Evolutionary conservation across 1,140 invertebrate genomes (phyloP), one percentile per base, ranked within the genome.

Genomic region (Centruroides vittatus): DNA sequence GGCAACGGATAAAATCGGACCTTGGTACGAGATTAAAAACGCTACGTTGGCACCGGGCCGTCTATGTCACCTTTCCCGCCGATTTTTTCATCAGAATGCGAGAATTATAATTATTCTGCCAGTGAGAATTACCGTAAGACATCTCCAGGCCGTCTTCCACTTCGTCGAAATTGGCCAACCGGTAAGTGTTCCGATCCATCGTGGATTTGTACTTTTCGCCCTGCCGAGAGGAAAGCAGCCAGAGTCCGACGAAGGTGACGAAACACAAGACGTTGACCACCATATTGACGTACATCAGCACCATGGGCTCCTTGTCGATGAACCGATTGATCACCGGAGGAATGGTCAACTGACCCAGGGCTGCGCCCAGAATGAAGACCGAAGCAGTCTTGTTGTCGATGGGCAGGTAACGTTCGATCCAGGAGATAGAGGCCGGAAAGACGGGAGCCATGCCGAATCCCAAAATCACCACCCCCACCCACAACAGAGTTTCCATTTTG

Each of bases 361-460:
- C 73, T 3, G 73, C 75, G 2, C 76, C 73, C 4, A 77, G 64
- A 41, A 78, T 72, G 64, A 79, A 74, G n/a, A 75, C 68, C 8
- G 78, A 73, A 1, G 77, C 74, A 12, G 76, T 71, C 64, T 75
- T 75, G 13, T 78, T 77, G 4, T 75, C 74, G 5, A 79, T 69
- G 49, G 72, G 71, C 46, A 78, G 73, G 63, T 77, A 75, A 41
- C 70, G 67, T 64, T 78, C 76, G n/a, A 76, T 70, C 78, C 78
- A 79, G 8, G 76, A 69, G n/a, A 79, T 69, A 41, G 67, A 71
- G 0, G 77, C 73, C 3, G 78, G 78, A 56, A 79, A 76, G 8
- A 78, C 72, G 9, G 78, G 77, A 1, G 78, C 77, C 67, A 79
- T 71, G 58, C 78, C 78, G 12, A 78, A 60, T 11, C 77, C 78